phyloP scores from a whole-genome alignment of 1,140 invertebrate species.

The Leptoteleia sp. region DNA sequence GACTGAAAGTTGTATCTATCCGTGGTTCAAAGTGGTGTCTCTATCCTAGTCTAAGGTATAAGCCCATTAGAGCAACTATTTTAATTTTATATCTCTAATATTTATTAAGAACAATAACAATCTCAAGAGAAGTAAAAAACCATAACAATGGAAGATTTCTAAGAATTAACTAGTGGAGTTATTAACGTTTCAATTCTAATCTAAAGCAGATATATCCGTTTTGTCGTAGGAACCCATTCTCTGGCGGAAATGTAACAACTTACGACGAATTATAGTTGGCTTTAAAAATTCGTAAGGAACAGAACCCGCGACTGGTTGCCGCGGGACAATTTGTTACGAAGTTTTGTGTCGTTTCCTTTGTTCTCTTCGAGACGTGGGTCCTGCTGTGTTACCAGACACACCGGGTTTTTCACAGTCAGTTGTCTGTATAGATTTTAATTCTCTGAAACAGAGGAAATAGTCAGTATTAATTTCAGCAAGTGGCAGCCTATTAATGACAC shows the following conservation, averaged over 20 bases:
- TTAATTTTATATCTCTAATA: conserved; percentile 11
- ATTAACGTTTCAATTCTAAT: conserved; percentile 28
- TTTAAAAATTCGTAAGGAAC: conserved; percentile 74
- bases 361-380: conserved; percentile 74
- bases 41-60: conserved; percentile 8
- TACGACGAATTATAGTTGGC: conserved; percentile 75
- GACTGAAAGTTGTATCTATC: conserved; percentile 14
- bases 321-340: conserved; percentile 81
- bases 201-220: conserved; percentile 56
- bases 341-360: conserved; percentile 83
- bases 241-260: conserved; percentile 66
- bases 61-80: conserved; percentile 4
- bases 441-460: too few relatives aligned
- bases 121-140: conserved; percentile 36
- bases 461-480: too few relatives aligned
- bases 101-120: conserved; percentile 32
- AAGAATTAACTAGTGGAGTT: conserved; percentile 9
- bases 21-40: conserved; percentile 18
- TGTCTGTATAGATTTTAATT: conserved; percentile 82
- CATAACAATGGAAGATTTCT: conserved; percentile 48
- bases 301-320: conserved; percentile 77
- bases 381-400: conserved; percentile 26
- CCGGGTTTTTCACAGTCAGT: conserved; percentile 76
- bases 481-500: too few relatives aligned
- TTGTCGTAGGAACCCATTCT: conserved; percentile 74